A percentile compares a stretch with the other conserved stretches of the same genome.
Evolutionary conservation across 1,140 invertebrate genomes (phyloP).

Genomic region (Aplysia californica): DNA sequence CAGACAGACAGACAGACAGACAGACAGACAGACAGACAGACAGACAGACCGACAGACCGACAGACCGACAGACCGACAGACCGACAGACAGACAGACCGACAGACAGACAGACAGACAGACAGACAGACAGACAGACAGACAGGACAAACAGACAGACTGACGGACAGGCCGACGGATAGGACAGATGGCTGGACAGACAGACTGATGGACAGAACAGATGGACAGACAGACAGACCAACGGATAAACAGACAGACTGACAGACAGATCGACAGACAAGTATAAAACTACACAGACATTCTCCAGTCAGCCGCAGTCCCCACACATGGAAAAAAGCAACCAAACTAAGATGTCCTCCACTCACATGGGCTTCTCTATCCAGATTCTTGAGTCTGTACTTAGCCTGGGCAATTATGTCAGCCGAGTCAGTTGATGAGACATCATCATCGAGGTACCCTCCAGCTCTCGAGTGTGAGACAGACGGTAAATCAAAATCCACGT

Average conservation of each 20-base stretch:
- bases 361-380: conserved; percentile 63
- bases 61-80: not conserved
- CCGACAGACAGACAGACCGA: not conserved
- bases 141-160: not conserved
- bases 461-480: conserved; percentile 30
- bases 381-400: conserved; percentile 56
- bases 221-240: not conserved
- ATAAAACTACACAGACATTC: no score
- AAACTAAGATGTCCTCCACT: no score
- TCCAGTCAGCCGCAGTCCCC: no score
- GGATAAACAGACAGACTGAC: not conserved
- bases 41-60: not conserved
- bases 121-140: not conserved
- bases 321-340: no score
- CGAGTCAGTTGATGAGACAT: conserved; percentile 53
- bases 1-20: not conserved
- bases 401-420: conserved; percentile 58
- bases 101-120: not conserved
- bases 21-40: not conserved
- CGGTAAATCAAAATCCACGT: conserved; percentile 48
- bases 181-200: not conserved
- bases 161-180: no score
- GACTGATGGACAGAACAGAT: not conserved
- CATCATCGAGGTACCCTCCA: conserved; percentile 45
- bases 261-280: no score